These are phyloP conservation scores for Remorina albescens DNA, from an alignment of 2,797 vertebrate species.

Conservation along the genomic window DNA sequence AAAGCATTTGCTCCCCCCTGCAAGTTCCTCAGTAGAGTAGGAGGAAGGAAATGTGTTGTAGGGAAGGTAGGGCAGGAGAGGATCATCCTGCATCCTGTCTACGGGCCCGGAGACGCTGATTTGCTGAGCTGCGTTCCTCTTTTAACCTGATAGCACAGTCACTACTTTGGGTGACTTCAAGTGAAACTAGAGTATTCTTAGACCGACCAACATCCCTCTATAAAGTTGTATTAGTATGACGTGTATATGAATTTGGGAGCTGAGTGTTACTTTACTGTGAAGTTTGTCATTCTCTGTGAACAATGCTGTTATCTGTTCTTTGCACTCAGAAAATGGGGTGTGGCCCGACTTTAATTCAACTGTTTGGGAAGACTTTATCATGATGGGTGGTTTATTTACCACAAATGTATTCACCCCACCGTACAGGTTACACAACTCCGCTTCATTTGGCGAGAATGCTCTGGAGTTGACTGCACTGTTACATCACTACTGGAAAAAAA, in stretches of 20 bases:
- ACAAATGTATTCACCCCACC: not conserved
- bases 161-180: not conserved
- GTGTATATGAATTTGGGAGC: not conserved
- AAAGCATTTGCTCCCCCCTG: conserved; percentile 5
- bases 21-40: conserved; percentile 20
- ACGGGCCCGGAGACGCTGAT: conserved; percentile 56
- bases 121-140: conserved; percentile 34
- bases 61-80: conserved; percentile 15
- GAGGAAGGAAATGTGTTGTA: conserved; percentile 71
- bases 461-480: not conserved
- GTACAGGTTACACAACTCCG: not conserved
- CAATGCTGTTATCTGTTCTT: conserved; percentile 63
- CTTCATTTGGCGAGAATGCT: not conserved
- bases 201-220: not conserved
- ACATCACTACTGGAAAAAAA: not conserved
- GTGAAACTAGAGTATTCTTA: not conserved
- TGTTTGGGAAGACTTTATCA: conserved; percentile 1
- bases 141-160: not conserved
- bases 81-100: conserved; percentile 69
- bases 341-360: conserved; percentile 39
- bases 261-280: conserved; percentile 6
- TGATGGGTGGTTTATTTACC: not conserved
- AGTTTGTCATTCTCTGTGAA: conserved; percentile 30
- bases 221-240: not conserved
- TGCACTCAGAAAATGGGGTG: conserved; percentile 63